Base-by-base conservation (phyloP, 2,888 invertebrate genomes). In the Acronicta alni region DNA sequence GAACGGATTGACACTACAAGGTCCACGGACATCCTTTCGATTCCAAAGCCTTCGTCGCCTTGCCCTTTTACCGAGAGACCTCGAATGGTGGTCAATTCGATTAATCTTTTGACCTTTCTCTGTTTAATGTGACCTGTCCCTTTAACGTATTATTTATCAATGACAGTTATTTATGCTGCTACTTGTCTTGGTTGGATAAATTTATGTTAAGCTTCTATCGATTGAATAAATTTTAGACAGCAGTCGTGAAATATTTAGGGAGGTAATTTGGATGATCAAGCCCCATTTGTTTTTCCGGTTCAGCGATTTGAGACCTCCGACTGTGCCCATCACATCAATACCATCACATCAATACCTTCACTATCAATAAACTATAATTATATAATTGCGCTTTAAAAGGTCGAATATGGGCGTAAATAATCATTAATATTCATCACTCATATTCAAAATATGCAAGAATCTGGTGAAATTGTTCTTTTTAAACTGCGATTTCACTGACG, bases 381-480 rank as follows among this genome's bases (percentile, higher is more conserved):
- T n/a, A 54, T 58, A 63, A 72, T 68, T 55, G 58, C 32, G 52
- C 16, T 39, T 35, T 49, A 57, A 58, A 35, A 43, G 16, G 37
- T 64, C 16, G 14, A 43, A 63, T 67, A 67, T 68, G 52, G n/a
- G 72, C 46, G 58, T 77, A 67, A 74, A 76, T 67, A 63, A 71
- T 73, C 77, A 85, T 89, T 77, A 83, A 88, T 88, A 89, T 90
- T 88, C 82, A 88, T 80, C 65, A 48, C 23, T 75, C 71, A 56
- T 69, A 57, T 23, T 61, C 64, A 76, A 74, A 70, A 67, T 85
- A 86, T 86, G 83, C 84, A 80, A 79, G 84, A 82, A 82, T 85
- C 74, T 57, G 79, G 81, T 76, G 79, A 85, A 83, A 84, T 80
- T 84, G 77, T 80, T 70, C 51, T 77, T 77, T 70, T 67, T 62